Conservation (phyloP, 2,113 vertebrate species). For the Conger conger region DNA sequence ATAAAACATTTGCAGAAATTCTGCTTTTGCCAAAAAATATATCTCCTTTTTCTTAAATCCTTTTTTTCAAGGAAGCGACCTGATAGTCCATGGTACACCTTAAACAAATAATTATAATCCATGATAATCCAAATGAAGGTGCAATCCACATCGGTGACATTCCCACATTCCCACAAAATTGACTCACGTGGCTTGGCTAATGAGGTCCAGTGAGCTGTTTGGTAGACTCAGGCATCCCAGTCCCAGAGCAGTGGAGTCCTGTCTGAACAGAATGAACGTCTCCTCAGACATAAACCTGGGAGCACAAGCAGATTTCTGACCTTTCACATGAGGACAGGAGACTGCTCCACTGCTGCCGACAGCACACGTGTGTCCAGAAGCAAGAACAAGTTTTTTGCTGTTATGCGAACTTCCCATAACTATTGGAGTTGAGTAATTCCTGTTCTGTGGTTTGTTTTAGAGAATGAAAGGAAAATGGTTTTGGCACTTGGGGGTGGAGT, state of each 20-base stretch:
- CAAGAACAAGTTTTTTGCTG: background rate
- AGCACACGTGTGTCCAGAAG: background rate
- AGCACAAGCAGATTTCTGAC: background rate
- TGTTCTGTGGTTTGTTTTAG: background rate
- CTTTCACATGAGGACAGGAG: constrained; percentile 16
- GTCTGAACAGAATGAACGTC: background rate
- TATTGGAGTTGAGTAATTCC: background rate
- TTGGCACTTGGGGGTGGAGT: constrained; percentile 28
- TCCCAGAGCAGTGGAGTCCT: background rate
- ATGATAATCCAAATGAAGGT: background rate
- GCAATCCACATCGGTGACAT: background rate
- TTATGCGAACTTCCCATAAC: background rate
- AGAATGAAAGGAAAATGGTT: background rate
- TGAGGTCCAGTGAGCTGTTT: background rate
- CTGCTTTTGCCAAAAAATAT: constrained; percentile 49
- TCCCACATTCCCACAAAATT: background rate
- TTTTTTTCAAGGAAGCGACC: no score
- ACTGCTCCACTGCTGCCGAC: background rate
- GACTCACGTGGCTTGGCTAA: background rate
- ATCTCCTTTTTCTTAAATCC: constrained; percentile 54
- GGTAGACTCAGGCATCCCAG: no score
- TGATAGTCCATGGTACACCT: no score
- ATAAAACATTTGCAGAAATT: no score
- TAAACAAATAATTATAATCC: background rate
- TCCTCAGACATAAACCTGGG: no score